Evolutionary conservation across 2,797 vertebrate genomes (phyloP).

Genomic region (Microctenopoma stevenorrisi): DNA sequence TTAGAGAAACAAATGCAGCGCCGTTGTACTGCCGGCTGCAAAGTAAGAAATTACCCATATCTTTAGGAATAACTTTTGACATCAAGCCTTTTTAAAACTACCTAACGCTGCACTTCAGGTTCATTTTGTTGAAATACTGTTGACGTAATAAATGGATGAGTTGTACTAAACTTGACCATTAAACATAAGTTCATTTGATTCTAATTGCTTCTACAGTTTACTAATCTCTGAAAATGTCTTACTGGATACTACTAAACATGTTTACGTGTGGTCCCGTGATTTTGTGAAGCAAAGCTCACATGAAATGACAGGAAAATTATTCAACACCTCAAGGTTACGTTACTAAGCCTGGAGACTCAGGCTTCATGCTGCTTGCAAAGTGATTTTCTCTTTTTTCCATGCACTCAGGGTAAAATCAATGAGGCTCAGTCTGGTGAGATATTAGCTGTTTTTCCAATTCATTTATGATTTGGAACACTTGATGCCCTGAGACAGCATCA

Average conservation of each 20-base stretch:
- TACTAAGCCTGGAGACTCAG: conserved; percentile 55
- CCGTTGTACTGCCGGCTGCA: no score
- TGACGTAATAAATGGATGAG: no score
- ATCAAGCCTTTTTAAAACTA: no score
- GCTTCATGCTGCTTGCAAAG: conserved; percentile 67
- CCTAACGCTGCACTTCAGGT: no score
- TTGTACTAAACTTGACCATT: no score
- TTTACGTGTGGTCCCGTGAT: conserved; percentile 23
- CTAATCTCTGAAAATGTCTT: conserved; percentile 5
- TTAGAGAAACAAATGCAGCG: no score
- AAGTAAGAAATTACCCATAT: no score
- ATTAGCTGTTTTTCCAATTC: conserved; percentile 80
- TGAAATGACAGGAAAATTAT: conserved; percentile 70
- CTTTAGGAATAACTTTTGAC: no score
- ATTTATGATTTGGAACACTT: conserved; percentile 80
- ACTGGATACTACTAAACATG: conserved; percentile 18
- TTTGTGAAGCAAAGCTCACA: conserved; percentile 32
- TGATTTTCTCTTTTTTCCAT: conserved; percentile 68
- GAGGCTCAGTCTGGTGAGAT: conserved; percentile 71
- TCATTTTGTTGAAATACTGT: no score
- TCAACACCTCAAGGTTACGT: conserved; percentile 76
- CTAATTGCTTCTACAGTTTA: no score
- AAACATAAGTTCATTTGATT: no score
- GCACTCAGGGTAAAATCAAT: conserved; percentile 78
- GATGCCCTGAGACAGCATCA: conserved; percentile 57